Evolutionary conservation across 2,888 invertebrate genomes (phyloP).

Genomic region (Drosophila putrida): DNA sequence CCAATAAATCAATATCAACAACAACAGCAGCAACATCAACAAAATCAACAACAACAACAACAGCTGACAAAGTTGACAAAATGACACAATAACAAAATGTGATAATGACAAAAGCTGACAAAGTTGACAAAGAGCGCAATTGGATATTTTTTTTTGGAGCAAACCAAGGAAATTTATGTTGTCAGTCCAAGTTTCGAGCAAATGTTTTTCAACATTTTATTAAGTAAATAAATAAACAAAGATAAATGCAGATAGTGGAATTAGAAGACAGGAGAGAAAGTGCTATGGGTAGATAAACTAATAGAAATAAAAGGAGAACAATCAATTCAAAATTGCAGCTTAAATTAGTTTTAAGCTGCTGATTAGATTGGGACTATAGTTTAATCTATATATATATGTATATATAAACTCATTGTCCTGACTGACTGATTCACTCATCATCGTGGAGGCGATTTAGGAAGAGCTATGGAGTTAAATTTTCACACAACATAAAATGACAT

Average conservation of each 20-base stretch:
- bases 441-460: no score
- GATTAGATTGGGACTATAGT: no score
- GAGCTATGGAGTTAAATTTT: no score
- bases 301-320: neutral
- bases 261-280: neutral
- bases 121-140: conserved; percentile 6
- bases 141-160: neutral
- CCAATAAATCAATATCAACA: conserved; percentile 70
- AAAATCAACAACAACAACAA: neutral
- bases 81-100: conserved; percentile 29
- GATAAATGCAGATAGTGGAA: no score
- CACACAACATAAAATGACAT: no score
- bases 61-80: conserved; percentile 24
- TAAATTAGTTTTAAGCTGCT: no score
- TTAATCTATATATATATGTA: no score
- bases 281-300: neutral
- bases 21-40: conserved; percentile 21
- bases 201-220: conserved; percentile 51
- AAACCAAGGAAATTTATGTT: conserved; percentile 36
- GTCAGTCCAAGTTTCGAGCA: conserved; percentile 65
- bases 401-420: no score
- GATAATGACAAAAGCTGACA: conserved; percentile 14
- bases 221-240: conserved; percentile 58
- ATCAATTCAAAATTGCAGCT: neutral
- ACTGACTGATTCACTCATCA: no score